These are phyloP conservation scores for Entelurus aequoreus DNA, from an alignment of 2,113 vertebrate genomes.

Conservation along the genomic window DNA sequence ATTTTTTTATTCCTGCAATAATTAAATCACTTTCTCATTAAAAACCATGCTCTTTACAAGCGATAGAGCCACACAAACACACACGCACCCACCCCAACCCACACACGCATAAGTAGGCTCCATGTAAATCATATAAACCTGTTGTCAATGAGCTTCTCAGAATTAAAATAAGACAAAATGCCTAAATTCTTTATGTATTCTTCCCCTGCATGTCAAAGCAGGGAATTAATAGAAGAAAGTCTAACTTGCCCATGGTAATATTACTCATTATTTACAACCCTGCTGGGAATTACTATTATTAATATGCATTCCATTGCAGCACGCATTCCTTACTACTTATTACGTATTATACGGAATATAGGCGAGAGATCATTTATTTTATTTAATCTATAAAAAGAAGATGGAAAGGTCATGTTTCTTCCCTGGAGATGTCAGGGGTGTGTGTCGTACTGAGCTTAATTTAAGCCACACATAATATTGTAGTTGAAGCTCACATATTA, in stretches of 20 bases:
- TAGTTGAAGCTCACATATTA: no score
- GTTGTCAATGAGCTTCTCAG: not conserved
- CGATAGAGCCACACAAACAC: no score
- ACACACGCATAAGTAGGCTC: no score
- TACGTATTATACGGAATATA: conserved; percentile 8
- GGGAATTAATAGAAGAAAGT: not conserved
- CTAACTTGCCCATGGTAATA: conserved; percentile 18
- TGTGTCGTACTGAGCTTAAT: conserved; percentile 14
- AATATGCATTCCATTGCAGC: not conserved
- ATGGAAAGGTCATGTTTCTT: conserved; percentile 17
- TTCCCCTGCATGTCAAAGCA: not conserved
- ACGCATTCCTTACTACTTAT: conserved; percentile 19
- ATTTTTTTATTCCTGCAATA: no score
- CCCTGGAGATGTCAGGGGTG: conserved; percentile 8
- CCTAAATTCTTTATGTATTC: not conserved
- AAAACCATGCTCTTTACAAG: no score
- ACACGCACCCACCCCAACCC: no score
- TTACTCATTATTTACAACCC: conserved; percentile 7
- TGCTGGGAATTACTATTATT: conserved; percentile 12
- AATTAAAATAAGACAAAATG: not conserved
- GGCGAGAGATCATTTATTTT: conserved; percentile 7
- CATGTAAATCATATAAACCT: not conserved
- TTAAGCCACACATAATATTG: conserved; percentile 12
- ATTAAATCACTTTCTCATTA: no score
- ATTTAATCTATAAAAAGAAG: conserved; percentile 23